Evolutionary conservation across 2,797 vertebrate species (phyloP), one percentile per base, ranked within the genome.

Genomic region (Ctenopoma multispine): DNA sequence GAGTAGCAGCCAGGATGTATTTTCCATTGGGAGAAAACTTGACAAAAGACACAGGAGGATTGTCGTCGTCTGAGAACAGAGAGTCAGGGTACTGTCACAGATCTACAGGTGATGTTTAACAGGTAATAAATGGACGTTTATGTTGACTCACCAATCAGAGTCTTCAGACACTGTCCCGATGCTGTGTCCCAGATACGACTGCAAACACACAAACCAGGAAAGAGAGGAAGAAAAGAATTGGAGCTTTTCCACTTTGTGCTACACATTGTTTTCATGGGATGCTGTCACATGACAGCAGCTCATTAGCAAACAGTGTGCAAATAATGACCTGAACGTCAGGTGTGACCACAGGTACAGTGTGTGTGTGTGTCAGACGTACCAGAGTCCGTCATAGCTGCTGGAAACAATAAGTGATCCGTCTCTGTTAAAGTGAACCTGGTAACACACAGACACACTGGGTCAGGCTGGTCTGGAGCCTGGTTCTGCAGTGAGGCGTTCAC

Each of bases 11-110:
- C 78, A 97, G 83, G 71, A 97, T 97, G 82, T 97, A 97, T 93
- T 97, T 97, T 83, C 96, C 96, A 2, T 97, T 97, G 1, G 96
- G 96, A 20, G 96, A 97, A 87, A 97, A 97, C 70, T 97, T 97
- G 77, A 97, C 96, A 24, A 97, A 97, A 21, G 96, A 97, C 82
- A 97, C 96, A 0, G 96, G 96, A 3, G 96, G 96, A 75, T 97
- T 97, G 90, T 97, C 96, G 13, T 97, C 96, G 85, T 97, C 96
- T 97, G 71, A 40, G 5, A 38, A 23, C 2, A 67, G 60, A 70
- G 57, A 88, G 79, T 79, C 0, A 69, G 31, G 46, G 11, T 23
- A 41, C 3, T 1, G 15, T 18, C 41, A 46, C 10, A 20, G 7
- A 24, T 38, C 11, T 14, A 43, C 41, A 43, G 14, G 7, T 6